A percentile compares a stretch with the other conserved stretches of the same genome.
These are phyloP conservation scores for Daboia siamensis DNA, from an alignment of 2,113 vertebrate genomes.

Conservation along the genomic window DNA sequence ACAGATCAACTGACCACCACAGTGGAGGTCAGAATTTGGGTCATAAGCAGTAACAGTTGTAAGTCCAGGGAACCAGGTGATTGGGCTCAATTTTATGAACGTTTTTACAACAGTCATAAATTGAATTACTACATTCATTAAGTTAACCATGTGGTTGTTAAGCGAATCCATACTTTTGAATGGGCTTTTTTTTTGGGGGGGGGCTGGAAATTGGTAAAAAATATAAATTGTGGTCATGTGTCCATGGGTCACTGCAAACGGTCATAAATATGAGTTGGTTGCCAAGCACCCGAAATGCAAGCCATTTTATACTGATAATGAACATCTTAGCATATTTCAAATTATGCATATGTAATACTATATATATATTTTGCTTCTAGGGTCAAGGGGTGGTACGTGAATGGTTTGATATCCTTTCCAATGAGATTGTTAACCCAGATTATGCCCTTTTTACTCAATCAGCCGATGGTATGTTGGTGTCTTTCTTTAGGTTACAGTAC, in stretches of 20 bases:
- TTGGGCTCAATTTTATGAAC: not conserved
- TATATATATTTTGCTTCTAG: constrained; percentile 66
- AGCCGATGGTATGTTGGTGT: constrained; percentile 86
- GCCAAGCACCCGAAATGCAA: not conserved
- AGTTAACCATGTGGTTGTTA: not conserved
- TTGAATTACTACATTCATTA: not conserved
- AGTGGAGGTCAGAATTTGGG: not conserved
- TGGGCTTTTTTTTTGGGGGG: too few species aligned
- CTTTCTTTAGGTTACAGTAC: not conserved
- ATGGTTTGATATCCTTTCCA: constrained; percentile 98
- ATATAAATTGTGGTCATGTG: not conserved
- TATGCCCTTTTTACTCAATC: constrained; percentile 97
- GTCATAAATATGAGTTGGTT: not conserved
- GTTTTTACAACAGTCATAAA: not conserved
- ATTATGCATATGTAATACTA: not conserved
- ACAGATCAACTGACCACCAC: not conserved
- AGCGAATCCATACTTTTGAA: not conserved
- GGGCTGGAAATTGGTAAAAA: not conserved
- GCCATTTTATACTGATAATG: not conserved
- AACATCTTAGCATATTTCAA: not conserved
- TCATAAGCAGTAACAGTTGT: not conserved
- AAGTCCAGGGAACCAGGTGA: not conserved
- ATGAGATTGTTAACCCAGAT: constrained; percentile 98
- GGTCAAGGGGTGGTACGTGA: constrained; percentile 97
- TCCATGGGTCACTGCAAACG: not conserved